A percentile compares a stretch with the other conserved stretches of the same genome.
Evolutionary conservation across 2,888 invertebrate genomes (phyloP).

Genomic region (Endotricha flammealis): DNA sequence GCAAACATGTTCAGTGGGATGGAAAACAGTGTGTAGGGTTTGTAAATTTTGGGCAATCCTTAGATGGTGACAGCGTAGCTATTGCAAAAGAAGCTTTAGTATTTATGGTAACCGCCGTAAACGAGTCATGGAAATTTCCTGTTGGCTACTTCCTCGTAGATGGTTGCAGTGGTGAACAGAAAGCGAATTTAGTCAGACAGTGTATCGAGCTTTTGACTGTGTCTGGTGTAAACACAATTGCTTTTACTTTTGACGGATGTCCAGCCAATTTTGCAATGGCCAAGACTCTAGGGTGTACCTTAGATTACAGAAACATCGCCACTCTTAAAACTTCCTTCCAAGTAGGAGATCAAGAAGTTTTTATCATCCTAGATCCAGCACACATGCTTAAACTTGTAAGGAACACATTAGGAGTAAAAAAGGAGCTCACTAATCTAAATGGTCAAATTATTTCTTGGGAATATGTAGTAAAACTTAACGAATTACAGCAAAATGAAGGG

Average conservation of each 20-base stretch:
- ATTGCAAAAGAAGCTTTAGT: slow-evolving; percentile 11
- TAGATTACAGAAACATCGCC: not conserved
- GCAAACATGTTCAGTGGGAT: no score
- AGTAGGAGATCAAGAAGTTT: not conserved
- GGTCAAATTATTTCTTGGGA: not conserved
- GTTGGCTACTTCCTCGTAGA: slow-evolving; percentile 8
- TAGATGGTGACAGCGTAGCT: slow-evolving; percentile 3
- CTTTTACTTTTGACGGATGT: slow-evolving; percentile 13
- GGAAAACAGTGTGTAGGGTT: slow-evolving; percentile 7
- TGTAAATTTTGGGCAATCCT: slow-evolving; percentile 25
- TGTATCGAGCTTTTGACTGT: slow-evolving; percentile 10
- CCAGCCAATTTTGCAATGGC: slow-evolving; percentile 12
- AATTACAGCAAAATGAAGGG: not conserved
- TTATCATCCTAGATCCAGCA: not conserved
- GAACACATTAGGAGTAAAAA: not conserved
- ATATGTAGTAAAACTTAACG: not conserved
- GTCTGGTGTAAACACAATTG: slow-evolving; percentile 2
- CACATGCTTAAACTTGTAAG: not conserved
- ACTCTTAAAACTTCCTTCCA: not conserved
- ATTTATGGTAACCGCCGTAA: slow-evolving; percentile 11
- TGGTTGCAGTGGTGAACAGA: slow-evolving; percentile 4
- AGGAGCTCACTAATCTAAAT: not conserved
- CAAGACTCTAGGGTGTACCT: slow-evolving; percentile 5
- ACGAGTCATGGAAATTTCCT: slow-evolving; percentile 12
- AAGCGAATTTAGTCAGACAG: slow-evolving; percentile 3